Base-by-base conservation (phyloP, 2,888 invertebrate species). In the Gryllus longicercus region DNA sequence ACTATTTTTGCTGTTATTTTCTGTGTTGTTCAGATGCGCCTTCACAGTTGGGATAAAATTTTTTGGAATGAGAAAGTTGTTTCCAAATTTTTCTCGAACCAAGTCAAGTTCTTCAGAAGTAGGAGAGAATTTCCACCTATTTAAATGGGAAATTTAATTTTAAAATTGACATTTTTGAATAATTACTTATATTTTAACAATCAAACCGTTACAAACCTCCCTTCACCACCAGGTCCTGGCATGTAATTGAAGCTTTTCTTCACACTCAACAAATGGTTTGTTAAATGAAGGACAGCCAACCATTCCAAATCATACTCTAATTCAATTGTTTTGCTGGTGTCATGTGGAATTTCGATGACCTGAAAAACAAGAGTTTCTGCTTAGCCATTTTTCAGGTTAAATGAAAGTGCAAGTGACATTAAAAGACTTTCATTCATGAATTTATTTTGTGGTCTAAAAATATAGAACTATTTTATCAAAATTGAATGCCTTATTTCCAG, bases 271-370 rank as follows among this genome's bases (percentile, higher is more conserved):
- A 98, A 90, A 88, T 97, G 95, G 89, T 99, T 96, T 1, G 99
- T 99, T 83, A 91, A 90, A 85, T 91, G 92, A 77, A 99, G 89
- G 85, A 99, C 91, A 14, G 95, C 92, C 82, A 99, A 88, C 99
- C 99, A 99, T 87, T 98, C 97, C n/a, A 93, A 89, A 88, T 99
- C 99, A 87, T 96, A 94, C 83, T 91, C 89, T 49, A 96, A 86
- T 78, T 89, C 87, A 81, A 89, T 87, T 81, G 90, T 89, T 78
- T 89, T 88, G 83, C 89, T 88, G 83, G 87, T 87, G 82, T 92
- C 89, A 83, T 91, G 90, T 11, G 90, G 88, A 79, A 93, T 85
- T 23, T 83, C 82, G 25, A 83, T 80, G 81, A 98, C 91, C 90
- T 99, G 97, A 75, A 99, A 88, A 16, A 77, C 50, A 14, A 76